Base-by-base conservation (phyloP, 2,888 invertebrate genomes). In the Pyrochroa serraticornis region DNA sequence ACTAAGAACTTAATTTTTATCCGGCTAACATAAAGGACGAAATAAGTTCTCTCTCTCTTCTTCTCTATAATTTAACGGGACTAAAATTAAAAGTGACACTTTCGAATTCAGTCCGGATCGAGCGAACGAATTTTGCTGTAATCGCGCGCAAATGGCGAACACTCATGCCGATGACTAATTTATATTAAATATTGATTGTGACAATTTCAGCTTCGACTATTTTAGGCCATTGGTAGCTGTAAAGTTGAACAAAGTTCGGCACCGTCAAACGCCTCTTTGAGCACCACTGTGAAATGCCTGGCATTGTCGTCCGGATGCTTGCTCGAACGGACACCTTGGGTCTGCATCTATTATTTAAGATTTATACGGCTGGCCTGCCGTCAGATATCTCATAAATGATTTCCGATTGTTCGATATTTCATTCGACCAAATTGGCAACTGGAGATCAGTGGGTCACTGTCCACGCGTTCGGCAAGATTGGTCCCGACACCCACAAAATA, bases 1-100 rank as follows among this genome's bases (percentile, higher is more conserved):
- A 57, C 58, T 47, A 58, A 51, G 51, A 57, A 51, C 46, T 51
- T 46, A 58, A 58, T 52, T 50, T 50, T 54, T 54, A 42, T 50
- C 46, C 34, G 47, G 35, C 52, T 36, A 36, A 51, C 34, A 57
- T 44, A 50, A 50, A 50, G 36, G 43, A 46, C 55, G 49, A 49
- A 55, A 48, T 55, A 48, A 49, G 42, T 42, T 42, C 45, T 33
- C 35, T 41, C 46, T 46, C 41, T 22, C 33, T 30, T 14, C 36
- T 22, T 32, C 33, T 47, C 53, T 46, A 53, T 53, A 53, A 53
- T 53, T 53, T 46, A 53, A 22, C 22, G 41, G 22, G 38, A 34
- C 46, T 34, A 53, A 53, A 53, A 53, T 53, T 53, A 53, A 46
- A 53, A 53, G 34, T 53, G 53, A 53, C 41, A 45, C 14, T 47